phyloP scores from a whole-genome alignment of 2,113 vertebrate species.

The Lipotes vexillifer region DNA sequence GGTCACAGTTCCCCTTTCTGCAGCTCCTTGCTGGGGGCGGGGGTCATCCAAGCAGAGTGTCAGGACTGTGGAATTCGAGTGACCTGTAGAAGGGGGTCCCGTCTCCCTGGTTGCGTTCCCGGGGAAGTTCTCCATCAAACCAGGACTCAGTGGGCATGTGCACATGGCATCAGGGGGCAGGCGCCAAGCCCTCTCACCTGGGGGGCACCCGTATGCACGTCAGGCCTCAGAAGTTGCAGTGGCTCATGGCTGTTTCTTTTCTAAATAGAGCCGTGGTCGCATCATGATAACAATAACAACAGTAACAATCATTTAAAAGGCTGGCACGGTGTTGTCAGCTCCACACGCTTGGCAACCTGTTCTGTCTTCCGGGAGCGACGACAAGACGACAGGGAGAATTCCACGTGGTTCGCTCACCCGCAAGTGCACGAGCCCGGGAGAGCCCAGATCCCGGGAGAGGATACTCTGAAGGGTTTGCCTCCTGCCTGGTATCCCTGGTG shows the following conservation, averaged over 20 bases:
- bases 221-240: neutral
- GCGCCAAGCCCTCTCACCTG: neutral
- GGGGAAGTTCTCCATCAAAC: neutral
- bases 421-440: rapidly evolving
- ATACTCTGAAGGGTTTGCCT: neutral
- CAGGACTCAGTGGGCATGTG: neutral
- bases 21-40: neutral
- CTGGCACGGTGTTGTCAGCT: neutral
- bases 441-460: neutral
- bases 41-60: neutral
- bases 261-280: neutral
- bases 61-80: neutral
- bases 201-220: rapidly evolving
- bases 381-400: neutral
- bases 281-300: rapidly evolving
- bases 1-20: neutral
- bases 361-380: too few relatives aligned
- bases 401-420: rapidly evolving
- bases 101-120: neutral
- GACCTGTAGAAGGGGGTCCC: neutral
- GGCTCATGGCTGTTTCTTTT: neutral
- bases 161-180: neutral
- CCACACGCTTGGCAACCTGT: rapidly evolving
- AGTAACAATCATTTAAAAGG: neutral
- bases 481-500: neutral